These are phyloP conservation scores for Pachydiplax longipennis DNA, from an alignment of 2,888 invertebrate species.

Conservation along the genomic window DNA sequence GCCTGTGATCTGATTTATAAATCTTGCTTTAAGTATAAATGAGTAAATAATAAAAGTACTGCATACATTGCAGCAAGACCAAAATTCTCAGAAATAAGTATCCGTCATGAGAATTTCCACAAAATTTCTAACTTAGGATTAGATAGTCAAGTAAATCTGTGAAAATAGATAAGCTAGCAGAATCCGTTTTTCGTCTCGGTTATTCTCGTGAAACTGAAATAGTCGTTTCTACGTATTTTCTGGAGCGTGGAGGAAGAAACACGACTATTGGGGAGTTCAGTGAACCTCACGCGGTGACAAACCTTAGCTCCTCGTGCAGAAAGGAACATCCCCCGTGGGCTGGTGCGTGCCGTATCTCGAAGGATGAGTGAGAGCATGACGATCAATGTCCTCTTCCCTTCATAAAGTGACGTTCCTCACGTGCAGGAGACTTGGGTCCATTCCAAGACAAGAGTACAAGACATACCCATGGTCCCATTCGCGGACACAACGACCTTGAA, in stretches of 20 bases:
- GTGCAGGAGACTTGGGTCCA: not conserved
- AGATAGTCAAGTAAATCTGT: no score
- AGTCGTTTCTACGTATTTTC: not conserved
- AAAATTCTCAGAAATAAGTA: no score
- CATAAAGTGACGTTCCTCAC: not conserved
- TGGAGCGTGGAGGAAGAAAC: not conserved
- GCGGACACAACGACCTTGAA: not conserved
- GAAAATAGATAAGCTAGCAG: no score
- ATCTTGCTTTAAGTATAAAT: no score
- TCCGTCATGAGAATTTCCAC: no score
- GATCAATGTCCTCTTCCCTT: not conserved
- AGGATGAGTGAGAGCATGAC: not conserved
- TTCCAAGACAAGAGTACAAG: no score
- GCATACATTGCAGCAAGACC: no score
- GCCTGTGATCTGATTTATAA: no score
- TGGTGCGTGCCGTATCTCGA: not conserved
- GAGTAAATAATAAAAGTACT: no score
- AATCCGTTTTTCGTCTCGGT: no score
- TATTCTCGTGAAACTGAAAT: no score
- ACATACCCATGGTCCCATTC: not conserved
- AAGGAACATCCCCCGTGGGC: not conserved
- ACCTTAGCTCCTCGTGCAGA: not conserved
- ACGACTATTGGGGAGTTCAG: not conserved
- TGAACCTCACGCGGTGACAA: not conserved
- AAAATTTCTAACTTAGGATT: no score